Conservation (phyloP, 2,113 vertebrate genomes). For the Propithecus coquereli region DNA sequence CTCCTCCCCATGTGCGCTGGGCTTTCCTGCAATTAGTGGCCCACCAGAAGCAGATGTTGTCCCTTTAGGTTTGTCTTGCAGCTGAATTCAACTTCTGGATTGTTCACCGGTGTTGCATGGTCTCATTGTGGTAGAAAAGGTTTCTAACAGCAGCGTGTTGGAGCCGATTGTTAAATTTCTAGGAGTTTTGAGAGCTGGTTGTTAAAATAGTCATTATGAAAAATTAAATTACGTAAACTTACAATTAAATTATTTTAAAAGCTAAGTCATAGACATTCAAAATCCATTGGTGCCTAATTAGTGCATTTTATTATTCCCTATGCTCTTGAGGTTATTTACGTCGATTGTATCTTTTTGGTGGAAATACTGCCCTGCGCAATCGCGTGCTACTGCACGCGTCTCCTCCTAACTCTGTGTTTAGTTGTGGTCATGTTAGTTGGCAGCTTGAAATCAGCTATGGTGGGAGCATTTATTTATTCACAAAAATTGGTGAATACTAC, state of each 20-base stretch:
- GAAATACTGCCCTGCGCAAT: accelerated
- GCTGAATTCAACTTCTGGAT: neutral
- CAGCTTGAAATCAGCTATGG: neutral
- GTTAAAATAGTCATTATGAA: neutral
- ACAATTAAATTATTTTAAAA: neutral
- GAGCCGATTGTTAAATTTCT: accelerated
- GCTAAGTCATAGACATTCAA: neutral
- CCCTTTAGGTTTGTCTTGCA: neutral
- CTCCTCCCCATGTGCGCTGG: neutral
- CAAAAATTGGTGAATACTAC: neutral
- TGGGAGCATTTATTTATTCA: too few relatives aligned
- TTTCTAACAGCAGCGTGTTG: neutral
- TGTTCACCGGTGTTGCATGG: accelerated
- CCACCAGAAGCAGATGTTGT: neutral
- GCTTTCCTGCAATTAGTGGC: neutral
- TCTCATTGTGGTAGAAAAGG: neutral
- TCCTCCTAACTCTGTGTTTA: neutral
- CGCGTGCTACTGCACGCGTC: accelerated
- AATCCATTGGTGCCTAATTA: neutral
- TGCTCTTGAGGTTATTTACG: neutral
- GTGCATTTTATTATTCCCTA: neutral
- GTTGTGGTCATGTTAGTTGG: too few relatives aligned
- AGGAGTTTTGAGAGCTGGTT: neutral
- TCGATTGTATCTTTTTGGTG: accelerated
- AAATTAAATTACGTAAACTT: neutral